Evolutionary conservation across 2,797 vertebrate genomes (phyloP), one percentile per base, ranked within the genome.

Genomic region (Apogon hyalosoma): DNA sequence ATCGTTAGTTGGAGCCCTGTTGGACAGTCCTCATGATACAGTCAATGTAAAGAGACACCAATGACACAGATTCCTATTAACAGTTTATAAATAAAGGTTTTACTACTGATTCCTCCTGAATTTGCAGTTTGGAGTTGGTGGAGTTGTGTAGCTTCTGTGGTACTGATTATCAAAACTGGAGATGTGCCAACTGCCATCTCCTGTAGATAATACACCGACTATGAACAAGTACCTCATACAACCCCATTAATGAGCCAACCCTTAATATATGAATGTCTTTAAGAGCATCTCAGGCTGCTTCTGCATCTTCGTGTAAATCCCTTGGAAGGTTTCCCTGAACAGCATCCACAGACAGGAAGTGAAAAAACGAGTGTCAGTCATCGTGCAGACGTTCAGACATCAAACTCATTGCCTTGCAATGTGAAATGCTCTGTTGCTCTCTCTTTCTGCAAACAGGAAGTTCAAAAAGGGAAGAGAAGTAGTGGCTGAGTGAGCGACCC

Each of bases 391-490:
- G 8, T 1, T 2, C 28, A 75, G 65, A 47, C 49, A 45, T 42
- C 24, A 3, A 31, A 31, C 28, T 59, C 3, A 1, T 39, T 24
- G 21, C 6, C 24, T 4, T 28, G 6, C 36, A 31, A 16, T 28
- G 28, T 50, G 42, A 72, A 76, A 11, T 42, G 64, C 60, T 16
- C 52, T 2, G 11, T 75, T 71, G 69, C 63, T 48, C 52, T 68
- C 14, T 57, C 3, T 4, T 10, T 58, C 33, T 15, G 21, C 19
- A 24, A 11, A 18, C 46, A 55, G 75, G 79, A 88, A 80, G 77
- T 82, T 61, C 1, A 56, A 50, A 77, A 61, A 52, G 40, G 45
- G 60, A 83, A 74, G 75, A 52, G 73, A 77, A 69, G 56, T 60
- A 43, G 51, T 9, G 51, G 43, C 59, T 24, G 74, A 63, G 55